These are phyloP conservation scores for Cherax quadricarinatus DNA, from an alignment of 1,140 invertebrate species.

Conservation along the genomic window DNA sequence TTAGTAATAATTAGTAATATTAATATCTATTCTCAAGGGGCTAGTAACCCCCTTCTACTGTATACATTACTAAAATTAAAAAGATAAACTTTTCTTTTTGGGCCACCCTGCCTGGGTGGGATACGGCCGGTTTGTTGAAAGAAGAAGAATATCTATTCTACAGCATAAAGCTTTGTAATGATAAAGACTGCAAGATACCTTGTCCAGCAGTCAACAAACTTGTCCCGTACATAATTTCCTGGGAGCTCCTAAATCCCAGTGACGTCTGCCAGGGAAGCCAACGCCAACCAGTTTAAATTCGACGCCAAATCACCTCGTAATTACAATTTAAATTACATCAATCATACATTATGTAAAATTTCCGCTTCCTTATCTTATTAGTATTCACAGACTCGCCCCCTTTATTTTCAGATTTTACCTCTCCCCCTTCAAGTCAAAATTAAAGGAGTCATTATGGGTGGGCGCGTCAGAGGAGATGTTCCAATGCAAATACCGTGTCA, in stretches of 20 bases:
- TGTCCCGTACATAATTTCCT: not conserved
- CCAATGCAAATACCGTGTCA: conserved; percentile 61
- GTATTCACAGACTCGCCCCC: conserved; percentile 67
- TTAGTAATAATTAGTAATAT: no score
- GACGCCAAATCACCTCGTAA: conserved; percentile 70
- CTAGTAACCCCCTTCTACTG: no score
- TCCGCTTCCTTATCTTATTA: conserved; percentile 73
- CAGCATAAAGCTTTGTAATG: no score
- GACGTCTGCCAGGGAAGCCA: conserved; percentile 35
- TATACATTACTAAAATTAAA: no score
- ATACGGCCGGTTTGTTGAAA: no score
- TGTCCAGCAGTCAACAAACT: not conserved
- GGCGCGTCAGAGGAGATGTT: conserved; percentile 53
- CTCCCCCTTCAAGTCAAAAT: conserved; percentile 63
- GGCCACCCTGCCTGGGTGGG: no score
- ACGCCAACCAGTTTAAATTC: conserved; percentile 65
- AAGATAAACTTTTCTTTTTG: no score
- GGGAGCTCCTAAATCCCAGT: not conserved
- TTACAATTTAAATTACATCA: conserved; percentile 73
- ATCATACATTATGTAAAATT: conserved; percentile 73
- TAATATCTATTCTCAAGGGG: no score
- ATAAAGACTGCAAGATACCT: not conserved
- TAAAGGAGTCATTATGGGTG: conserved; percentile 65
- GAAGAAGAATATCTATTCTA: no score
- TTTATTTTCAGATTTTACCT: conserved; percentile 65